These are phyloP conservation scores for Elysia chlorotica DNA, from an alignment of 1,140 invertebrate species.

Conservation along the genomic window DNA sequence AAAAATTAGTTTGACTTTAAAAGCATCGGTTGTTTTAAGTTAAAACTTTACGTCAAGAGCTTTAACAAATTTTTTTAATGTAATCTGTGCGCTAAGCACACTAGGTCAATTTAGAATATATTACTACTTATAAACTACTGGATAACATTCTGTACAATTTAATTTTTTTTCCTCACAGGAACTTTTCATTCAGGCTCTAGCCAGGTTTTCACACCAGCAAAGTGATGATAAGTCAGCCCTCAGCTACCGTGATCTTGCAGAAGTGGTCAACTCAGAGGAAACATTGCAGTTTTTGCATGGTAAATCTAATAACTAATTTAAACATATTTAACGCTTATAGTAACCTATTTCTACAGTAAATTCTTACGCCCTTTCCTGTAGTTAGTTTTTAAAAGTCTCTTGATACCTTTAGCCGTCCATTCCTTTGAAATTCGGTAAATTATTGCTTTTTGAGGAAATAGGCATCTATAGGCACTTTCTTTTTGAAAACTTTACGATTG, in stretches of 20 bases:
- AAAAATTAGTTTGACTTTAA: no score
- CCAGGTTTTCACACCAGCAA: constrained; percentile 42
- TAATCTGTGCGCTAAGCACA: no score
- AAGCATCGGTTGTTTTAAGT: no score
- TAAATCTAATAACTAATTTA: no score
- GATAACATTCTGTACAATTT: neutral
- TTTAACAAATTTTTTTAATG: no score
- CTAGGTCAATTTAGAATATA: neutral
- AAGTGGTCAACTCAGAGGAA: constrained; percentile 48
- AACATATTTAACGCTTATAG: no score
- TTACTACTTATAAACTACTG: neutral
- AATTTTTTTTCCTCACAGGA: constrained; percentile 37
- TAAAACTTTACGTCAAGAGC: no score
- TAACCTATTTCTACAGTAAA: no score
- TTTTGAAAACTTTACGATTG: no score
- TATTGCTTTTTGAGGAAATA: no score
- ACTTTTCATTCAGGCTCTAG: constrained; percentile 52
- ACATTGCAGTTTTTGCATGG: constrained; percentile 56
- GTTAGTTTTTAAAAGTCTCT: neutral
- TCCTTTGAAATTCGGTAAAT: neutral
- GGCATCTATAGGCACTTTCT: no score
- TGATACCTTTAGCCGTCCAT: neutral
- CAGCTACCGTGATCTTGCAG: constrained; percentile 48
- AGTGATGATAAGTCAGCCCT: constrained; percentile 36
- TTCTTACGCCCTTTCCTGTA: neutral